Percentiles rank a stretch among this genome's conserved stretches.
phyloP scores from a whole-genome alignment of 1,140 invertebrate genomes.

The Drosophila lacteicornis region DNA sequence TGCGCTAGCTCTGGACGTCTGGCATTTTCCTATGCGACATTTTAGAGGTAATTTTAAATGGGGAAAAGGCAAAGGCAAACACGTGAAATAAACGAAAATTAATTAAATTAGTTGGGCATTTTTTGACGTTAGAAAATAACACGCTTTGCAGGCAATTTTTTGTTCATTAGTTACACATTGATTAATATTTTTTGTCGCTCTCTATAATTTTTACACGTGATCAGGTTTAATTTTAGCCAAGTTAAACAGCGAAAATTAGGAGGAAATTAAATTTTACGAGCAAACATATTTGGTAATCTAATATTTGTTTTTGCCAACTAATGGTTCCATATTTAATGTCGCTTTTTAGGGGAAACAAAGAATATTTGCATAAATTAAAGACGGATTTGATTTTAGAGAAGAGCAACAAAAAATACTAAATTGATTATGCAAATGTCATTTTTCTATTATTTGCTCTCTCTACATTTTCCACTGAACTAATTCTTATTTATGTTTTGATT shows the following conservation, averaged over 20 bases:
- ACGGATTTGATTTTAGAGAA: not conserved
- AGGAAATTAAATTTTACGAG: constrained; percentile 1
- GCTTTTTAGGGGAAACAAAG: not conserved
- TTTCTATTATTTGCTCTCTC: not conserved
- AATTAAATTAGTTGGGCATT: constrained; percentile 21
- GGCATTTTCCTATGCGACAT: constrained; percentile 16
- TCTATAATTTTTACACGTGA: constrained; percentile 1
- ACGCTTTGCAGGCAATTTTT: not conserved
- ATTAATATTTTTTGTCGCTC: constrained; percentile 1
- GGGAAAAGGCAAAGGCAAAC: constrained; percentile 2
- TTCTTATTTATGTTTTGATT: constrained; percentile 32
- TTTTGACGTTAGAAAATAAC: not conserved
- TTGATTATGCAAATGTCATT: constrained; percentile 17
- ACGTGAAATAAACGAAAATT: constrained; percentile 35
- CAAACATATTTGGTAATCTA: not conserved
- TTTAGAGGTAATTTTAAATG: constrained; percentile 26
- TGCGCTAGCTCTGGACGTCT: not conserved
- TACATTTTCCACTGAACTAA: constrained; percentile 2
- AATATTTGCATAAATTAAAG: constrained; percentile 30
- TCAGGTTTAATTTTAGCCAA: constrained; percentile 4
- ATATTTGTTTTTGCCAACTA: not conserved
- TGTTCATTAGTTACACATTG: constrained; percentile 10
- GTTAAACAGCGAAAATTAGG: constrained; percentile 2
- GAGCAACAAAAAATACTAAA: constrained; percentile 7
- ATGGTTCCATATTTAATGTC: constrained; percentile 2